Conservation (phyloP, 2,797 vertebrate species). For the Micropoecilia bifurca region DNA sequence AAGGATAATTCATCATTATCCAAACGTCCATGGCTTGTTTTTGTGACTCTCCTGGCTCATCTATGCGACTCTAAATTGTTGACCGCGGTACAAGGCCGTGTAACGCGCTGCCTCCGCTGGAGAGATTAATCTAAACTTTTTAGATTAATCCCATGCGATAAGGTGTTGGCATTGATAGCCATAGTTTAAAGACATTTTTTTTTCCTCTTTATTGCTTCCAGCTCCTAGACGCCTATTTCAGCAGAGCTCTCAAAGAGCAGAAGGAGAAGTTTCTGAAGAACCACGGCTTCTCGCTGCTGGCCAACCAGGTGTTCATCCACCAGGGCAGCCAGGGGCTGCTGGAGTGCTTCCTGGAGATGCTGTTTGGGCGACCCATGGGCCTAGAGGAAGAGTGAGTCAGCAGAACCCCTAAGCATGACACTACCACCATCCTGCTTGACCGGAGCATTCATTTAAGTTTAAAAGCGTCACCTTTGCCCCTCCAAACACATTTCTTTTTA, state of each 20-base stretch:
- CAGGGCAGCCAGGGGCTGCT: conserved; percentile 91
- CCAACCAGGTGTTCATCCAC: conserved; percentile 97
- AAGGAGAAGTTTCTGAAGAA: conserved; percentile 97
- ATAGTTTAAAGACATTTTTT: not conserved
- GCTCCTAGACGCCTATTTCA: conserved; percentile 96
- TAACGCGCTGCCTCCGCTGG: no score
- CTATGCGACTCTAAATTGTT: no score
- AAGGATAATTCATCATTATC: no score
- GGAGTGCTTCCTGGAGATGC: conserved; percentile 94
- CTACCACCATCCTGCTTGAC: not conserved
- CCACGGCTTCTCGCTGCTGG: conserved; percentile 95
- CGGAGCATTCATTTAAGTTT: not conserved
- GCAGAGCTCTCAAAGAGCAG: conserved; percentile 93
- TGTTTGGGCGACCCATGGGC: conserved; percentile 88
- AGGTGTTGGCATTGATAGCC: no score
- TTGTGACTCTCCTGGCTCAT: no score
- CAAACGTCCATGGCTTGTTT: no score
- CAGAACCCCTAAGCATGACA: not conserved
- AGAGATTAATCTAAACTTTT: no score
- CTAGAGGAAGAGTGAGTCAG: conserved; percentile 95
- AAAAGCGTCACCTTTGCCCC: not conserved
- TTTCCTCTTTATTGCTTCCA: conserved; percentile 62
- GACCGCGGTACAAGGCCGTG: no score
- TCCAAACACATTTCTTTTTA: not conserved
- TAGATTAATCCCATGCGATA: no score